These are phyloP conservation scores for Ptilorrhoa leucosticta DNA, from an alignment of 2,113 vertebrate genomes.

Conservation along the genomic window DNA sequence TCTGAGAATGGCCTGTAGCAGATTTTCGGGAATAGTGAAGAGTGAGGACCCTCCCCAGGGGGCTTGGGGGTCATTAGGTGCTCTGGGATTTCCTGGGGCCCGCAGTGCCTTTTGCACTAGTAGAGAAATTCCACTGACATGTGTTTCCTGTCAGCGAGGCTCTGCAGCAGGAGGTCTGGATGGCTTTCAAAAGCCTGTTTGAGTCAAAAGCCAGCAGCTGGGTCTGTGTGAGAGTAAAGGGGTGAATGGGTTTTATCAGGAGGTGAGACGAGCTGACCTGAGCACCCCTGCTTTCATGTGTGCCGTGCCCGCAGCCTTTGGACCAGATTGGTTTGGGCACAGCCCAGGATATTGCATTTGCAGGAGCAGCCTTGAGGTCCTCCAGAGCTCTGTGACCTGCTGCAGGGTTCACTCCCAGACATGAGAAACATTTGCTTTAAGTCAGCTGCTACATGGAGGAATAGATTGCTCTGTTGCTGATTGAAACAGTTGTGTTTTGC, in stretches of 20 bases:
- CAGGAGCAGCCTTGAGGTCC: not conserved
- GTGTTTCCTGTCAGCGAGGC: not conserved
- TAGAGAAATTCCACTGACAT: not conserved
- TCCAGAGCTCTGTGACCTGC: not conserved
- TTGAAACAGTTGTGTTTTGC: not conserved
- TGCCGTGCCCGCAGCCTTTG: not conserved
- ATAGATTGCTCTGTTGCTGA: not conserved
- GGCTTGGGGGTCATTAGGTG: not conserved
- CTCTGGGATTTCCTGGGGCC: not conserved
- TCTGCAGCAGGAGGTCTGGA: not conserved
- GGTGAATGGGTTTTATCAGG: not conserved
- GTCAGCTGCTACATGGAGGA: not conserved
- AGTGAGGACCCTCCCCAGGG: not conserved
- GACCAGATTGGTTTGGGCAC: not conserved
- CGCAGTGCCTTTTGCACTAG: not conserved
- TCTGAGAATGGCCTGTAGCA: not conserved
- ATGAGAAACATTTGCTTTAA: conserved; percentile 14
- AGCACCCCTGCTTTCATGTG: not conserved
- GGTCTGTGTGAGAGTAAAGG: not conserved
- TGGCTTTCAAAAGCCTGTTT: not conserved
- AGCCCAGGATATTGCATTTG: not conserved
- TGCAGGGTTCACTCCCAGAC: not conserved
- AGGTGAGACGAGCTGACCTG: not conserved
- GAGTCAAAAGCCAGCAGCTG: not conserved
- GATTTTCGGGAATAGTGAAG: not conserved